Base-by-base conservation (phyloP, 2,888 invertebrate genomes). In the Osmoderma eremita region DNA sequence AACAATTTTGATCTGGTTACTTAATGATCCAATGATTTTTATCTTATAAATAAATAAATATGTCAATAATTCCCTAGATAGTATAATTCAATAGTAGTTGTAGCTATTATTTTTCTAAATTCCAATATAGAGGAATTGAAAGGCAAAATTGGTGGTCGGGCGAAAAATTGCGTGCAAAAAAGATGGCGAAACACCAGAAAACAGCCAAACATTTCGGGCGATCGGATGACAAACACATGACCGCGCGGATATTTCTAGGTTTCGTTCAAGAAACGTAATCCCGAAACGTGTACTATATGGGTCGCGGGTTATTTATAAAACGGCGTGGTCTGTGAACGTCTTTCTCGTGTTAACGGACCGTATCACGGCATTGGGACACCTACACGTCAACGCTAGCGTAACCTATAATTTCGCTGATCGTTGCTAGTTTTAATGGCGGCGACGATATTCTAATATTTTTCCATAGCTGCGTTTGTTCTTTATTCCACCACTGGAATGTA, bases 231-330 rank as follows among this genome's bases (percentile, higher is more conserved):
- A 10, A 30, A 10, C 30, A 30, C 30, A 30, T 30, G 30, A 30
- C 30, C 1, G 30, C 30, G 2, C 30, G 5, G 24, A 18, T 22
- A 41, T 41, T 41, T 36, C 20, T 22, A 56, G 22, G n/a, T 41
- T 41, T 39, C 56, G 12, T 20, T 56, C 13, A 20, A 39, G 41
- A 56, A 56, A 20, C 56, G 22, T 22, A 54, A 54, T 41, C 41
- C 41, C 41, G 22, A 41, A 56, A 20, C 30, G 12, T 6, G 15
- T 17, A 13, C 10, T 30, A 61, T 61, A 45, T 61, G 48, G 58
- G 58, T 61, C 58, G 48, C 24, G 13, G 20, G 45, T 15, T 61
- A 61, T 61, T 61, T 61, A 61, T 61, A 61, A 56, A 39, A 30
- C 58, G n/a, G 30, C 13, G 58, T 1, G 6, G 30, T 10, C 10